Percentiles rank a stretch among this genome's conserved stretches.
Conservation (phyloP, 2,888 invertebrate species). For the Drosophila kanekoi region DNA sequence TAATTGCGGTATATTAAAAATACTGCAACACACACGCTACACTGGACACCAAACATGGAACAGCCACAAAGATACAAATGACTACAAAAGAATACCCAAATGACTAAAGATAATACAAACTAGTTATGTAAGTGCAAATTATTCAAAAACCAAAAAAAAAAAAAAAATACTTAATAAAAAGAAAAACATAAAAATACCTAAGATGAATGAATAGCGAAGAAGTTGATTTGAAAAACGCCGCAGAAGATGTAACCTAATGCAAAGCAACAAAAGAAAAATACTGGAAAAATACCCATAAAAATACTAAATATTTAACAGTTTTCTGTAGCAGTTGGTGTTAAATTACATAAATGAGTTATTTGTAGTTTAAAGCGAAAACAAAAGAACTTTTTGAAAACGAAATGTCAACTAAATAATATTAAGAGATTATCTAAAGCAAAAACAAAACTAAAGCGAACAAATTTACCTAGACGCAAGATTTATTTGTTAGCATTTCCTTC, state of each 20-base stretch:
- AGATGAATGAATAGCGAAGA: constrained; percentile 10
- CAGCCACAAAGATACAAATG: constrained; percentile 70
- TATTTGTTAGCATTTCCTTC: constrained; percentile 62
- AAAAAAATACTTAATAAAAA: not conserved
- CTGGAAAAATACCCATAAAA: constrained; percentile 33
- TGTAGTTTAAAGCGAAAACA: constrained; percentile 59
- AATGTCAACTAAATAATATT: constrained; percentile 55
- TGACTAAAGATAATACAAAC: constrained; percentile 25
- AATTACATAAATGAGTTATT: constrained; percentile 58
- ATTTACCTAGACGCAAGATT: constrained; percentile 69
- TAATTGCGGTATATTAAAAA: constrained; percentile 26
- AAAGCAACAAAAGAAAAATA: constrained; percentile 52
- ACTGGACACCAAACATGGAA: constrained; percentile 57
- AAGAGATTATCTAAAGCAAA: constrained; percentile 48
- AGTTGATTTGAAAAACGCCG: constrained; percentile 3
- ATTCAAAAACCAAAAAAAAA: constrained; percentile 43
- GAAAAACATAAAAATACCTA: constrained; percentile 6
- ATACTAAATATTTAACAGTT: constrained; percentile 52
- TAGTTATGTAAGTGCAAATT: constrained; percentile 57
- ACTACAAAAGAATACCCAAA: constrained; percentile 36
- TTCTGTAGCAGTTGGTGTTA: constrained; percentile 69
- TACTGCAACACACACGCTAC: constrained; percentile 58
- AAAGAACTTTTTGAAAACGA: constrained; percentile 33
- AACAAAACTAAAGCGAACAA: constrained; percentile 10
- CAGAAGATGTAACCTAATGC: constrained; percentile 30